These are phyloP conservation scores for Xiphophorus birchmanni DNA, from an alignment of 2,797 vertebrate genomes.

Conservation along the genomic window DNA sequence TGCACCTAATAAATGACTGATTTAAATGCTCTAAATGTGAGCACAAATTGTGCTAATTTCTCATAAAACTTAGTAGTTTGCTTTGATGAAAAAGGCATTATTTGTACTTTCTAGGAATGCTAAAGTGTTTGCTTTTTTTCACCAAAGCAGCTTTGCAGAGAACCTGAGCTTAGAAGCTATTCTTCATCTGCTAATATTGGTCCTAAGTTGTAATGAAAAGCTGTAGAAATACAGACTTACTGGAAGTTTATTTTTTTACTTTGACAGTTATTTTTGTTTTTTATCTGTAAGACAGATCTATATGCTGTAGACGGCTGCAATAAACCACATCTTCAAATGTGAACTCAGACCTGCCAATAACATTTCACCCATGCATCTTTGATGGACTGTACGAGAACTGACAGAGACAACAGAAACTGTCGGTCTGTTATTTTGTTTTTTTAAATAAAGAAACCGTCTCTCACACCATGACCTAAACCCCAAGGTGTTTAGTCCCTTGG, in stretches of 20 bases:
- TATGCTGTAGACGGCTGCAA: not conserved
- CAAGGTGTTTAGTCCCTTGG: slow-evolving; percentile 36
- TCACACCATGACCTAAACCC: slow-evolving; percentile 33
- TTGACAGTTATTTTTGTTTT: not conserved
- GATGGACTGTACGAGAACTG: not conserved
- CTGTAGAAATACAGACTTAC: not conserved
- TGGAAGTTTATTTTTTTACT: not conserved
- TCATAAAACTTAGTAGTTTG: not conserved
- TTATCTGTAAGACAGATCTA: not conserved
- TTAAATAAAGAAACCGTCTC: slow-evolving; percentile 13
- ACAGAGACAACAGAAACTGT: slow-evolving; percentile 6
- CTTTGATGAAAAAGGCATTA: not conserved
- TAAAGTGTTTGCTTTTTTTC: not conserved
- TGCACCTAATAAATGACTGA: not conserved
- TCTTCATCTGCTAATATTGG: not conserved
- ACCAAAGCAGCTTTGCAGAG: not conserved
- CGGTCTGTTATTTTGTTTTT: slow-evolving; percentile 19
- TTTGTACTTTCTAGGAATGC: not conserved
- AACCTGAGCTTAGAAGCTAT: not conserved
- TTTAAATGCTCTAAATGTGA: not conserved
- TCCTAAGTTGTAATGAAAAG: not conserved
- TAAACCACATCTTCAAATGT: not conserved
- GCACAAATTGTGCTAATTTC: not conserved
- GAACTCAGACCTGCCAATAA: not conserved
- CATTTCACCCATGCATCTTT: not conserved